These are phyloP conservation scores for Ectemnius lituratus DNA, from an alignment of 2,888 invertebrate genomes.

Conservation along the genomic window DNA sequence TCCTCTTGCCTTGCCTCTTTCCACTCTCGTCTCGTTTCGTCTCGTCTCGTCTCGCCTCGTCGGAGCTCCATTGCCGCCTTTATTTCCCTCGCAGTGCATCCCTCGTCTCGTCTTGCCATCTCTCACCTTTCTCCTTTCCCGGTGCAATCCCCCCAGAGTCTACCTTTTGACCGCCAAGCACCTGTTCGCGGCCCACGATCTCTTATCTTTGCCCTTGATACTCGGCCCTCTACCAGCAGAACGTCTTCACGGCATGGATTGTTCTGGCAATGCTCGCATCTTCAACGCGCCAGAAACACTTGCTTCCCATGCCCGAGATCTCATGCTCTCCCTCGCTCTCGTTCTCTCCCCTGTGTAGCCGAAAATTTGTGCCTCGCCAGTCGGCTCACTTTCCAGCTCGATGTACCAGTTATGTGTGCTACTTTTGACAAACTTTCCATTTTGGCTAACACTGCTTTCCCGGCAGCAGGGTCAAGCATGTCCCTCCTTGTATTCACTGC, in stretches of 20 bases:
- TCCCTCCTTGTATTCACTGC: constrained; percentile 31
- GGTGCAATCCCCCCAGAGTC: constrained; percentile 18
- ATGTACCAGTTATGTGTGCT: constrained; percentile 62
- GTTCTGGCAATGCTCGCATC: constrained; percentile 42
- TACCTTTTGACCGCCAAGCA: constrained; percentile 49
- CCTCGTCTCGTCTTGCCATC: constrained; percentile 22
- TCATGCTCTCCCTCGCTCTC: constrained; percentile 35
- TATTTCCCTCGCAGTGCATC: constrained; percentile 50
- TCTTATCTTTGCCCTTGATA: constrained; percentile 56
- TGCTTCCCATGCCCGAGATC: constrained; percentile 35
- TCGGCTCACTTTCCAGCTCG: constrained; percentile 57
- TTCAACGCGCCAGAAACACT: constrained; percentile 41
- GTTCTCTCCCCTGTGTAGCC: constrained; percentile 32
- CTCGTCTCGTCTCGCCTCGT: constrained; percentile 5
- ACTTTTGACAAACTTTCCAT: constrained; percentile 63
- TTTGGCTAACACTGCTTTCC: constrained; percentile 52
- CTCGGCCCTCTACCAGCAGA: constrained; percentile 38
- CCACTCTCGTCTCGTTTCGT: constrained; percentile 31
- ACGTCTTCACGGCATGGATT: constrained; percentile 52
- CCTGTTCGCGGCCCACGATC: constrained; percentile 55
- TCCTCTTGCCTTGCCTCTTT: constrained; percentile 33
- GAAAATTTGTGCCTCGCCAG: constrained; percentile 55
- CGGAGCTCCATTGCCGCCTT: constrained; percentile 31
- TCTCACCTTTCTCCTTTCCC: constrained; percentile 59
- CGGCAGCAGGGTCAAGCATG: constrained; percentile 34